A percentile compares a stretch with the other conserved stretches of the same genome.
phyloP scores from a whole-genome alignment of 2,797 vertebrate species.

The Sebastes paucispinis region DNA sequence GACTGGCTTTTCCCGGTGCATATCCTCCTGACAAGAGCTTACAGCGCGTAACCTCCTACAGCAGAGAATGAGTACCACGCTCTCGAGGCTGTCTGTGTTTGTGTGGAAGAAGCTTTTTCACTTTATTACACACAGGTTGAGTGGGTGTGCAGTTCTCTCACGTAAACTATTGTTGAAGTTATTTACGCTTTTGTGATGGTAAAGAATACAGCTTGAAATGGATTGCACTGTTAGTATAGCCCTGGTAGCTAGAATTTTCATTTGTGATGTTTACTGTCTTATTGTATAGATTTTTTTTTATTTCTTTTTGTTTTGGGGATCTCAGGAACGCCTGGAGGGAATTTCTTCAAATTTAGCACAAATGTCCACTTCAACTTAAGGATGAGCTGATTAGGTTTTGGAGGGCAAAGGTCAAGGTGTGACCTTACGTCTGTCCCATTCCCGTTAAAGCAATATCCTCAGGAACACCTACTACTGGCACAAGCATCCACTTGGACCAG shows the following conservation, averaged over 20 bases:
- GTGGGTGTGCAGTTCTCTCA: not conserved
- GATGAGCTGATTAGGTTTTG: too few species aligned
- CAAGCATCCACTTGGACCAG: too few species aligned
- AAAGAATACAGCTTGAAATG: slow-evolving; percentile 14
- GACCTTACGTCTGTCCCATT: too few species aligned
- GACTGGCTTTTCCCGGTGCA: not conserved
- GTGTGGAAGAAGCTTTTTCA: slow-evolving; percentile 13
- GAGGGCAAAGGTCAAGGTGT: too few species aligned
- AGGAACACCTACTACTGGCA: too few species aligned
- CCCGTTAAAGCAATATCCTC: too few species aligned
- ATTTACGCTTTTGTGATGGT: not conserved
- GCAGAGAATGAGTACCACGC: not conserved
- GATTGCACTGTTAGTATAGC: not conserved
- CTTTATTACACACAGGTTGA: slow-evolving; percentile 17
- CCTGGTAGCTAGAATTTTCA: not conserved
- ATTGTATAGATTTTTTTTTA: too few species aligned
- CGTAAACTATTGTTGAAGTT: slow-evolving; percentile 9
- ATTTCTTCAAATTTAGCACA: too few species aligned
- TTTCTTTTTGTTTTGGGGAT: too few species aligned
- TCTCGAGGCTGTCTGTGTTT: slow-evolving; percentile 8
- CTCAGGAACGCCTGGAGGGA: too few species aligned
- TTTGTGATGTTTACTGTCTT: not conserved
- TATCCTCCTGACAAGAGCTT: slow-evolving; percentile 38
- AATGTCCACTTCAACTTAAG: too few species aligned
- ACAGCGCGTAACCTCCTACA: slow-evolving; percentile 25